Evolutionary conservation across 1,140 invertebrate genomes (phyloP).

Genomic region (Laupala kohalensis): DNA sequence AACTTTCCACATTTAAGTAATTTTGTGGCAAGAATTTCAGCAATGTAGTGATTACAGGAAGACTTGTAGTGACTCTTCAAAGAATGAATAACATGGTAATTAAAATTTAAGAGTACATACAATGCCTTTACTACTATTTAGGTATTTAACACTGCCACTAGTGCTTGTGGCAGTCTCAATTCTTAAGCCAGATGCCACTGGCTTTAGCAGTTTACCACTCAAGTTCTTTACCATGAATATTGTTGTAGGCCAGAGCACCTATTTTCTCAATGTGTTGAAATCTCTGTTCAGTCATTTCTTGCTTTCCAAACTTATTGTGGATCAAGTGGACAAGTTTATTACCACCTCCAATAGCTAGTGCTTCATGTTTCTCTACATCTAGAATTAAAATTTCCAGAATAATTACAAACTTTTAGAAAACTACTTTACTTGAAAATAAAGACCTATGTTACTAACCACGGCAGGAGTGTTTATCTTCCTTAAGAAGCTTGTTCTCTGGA

Average conservation of each 20-base stretch:
- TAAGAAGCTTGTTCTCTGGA: slow-evolving; percentile 50
- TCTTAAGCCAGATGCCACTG: too few relatives aligned
- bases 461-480: slow-evolving; percentile 36
- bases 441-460: slow-evolving; percentile 22
- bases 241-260: not conserved
- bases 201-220: too few relatives aligned
- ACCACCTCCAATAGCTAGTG: slow-evolving; percentile 44
- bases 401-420: not conserved
- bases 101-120: too few relatives aligned
- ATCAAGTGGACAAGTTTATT: slow-evolving; percentile 16
- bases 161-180: too few relatives aligned
- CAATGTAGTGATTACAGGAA: too few relatives aligned
- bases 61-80: too few relatives aligned
- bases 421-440: slow-evolving; percentile 20
- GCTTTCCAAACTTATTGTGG: not conserved
- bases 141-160: too few relatives aligned
- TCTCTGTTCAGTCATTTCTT: not conserved
- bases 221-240: not conserved
- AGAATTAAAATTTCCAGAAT: slow-evolving; percentile 27
- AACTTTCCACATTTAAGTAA: too few relatives aligned
- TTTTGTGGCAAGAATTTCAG: too few relatives aligned
- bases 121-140: too few relatives aligned
- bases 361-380: slow-evolving; percentile 37
- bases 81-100: too few relatives aligned
- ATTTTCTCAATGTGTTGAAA: not conserved